phyloP scores from a whole-genome alignment of 23 tunicate genomes.

The Aplidium turbinatum region DNA sequence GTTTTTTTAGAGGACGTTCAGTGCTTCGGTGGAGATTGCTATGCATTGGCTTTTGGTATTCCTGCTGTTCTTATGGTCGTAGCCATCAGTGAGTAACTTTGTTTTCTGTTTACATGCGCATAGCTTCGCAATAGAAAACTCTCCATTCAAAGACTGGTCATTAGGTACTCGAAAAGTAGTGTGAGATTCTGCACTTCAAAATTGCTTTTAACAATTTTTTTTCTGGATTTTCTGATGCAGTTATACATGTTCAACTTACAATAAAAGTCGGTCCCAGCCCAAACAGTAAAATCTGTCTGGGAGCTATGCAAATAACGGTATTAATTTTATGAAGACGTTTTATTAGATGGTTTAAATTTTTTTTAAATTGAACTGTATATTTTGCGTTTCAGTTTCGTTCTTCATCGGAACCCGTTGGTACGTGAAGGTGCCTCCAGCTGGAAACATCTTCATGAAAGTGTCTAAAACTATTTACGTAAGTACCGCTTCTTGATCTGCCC shows the following conservation, averaged over 20 bases:
- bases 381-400: conserved; percentile 65
- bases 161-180: too few species aligned
- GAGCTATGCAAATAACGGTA: too few species aligned
- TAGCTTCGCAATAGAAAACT: too few species aligned
- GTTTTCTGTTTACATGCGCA: too few species aligned
- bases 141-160: too few species aligned
- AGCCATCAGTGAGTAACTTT: conserved; percentile 94
- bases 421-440: conserved; percentile 60
- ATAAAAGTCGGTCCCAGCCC: too few species aligned
- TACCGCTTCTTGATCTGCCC: background rate
- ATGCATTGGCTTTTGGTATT: conserved; percentile 95
- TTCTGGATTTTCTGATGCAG: background rate
- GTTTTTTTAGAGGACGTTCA: conserved; percentile 68
- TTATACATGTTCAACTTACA: background rate
- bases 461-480: conserved; percentile 55
- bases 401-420: conserved; percentile 71
- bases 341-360: too few species aligned
- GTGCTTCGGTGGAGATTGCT: conserved; percentile 96
- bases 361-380: background rate
- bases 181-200: too few species aligned
- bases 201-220: background rate
- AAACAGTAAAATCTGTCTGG: too few species aligned
- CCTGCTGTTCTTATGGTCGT: conserved; percentile 96
- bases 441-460: conserved; percentile 79
- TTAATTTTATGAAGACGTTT: too few species aligned